A percentile compares a stretch with the other conserved stretches of the same genome.
Evolutionary conservation across 2,113 vertebrate genomes (phyloP).

Genomic region (Acrocephalus arundinaceus): DNA sequence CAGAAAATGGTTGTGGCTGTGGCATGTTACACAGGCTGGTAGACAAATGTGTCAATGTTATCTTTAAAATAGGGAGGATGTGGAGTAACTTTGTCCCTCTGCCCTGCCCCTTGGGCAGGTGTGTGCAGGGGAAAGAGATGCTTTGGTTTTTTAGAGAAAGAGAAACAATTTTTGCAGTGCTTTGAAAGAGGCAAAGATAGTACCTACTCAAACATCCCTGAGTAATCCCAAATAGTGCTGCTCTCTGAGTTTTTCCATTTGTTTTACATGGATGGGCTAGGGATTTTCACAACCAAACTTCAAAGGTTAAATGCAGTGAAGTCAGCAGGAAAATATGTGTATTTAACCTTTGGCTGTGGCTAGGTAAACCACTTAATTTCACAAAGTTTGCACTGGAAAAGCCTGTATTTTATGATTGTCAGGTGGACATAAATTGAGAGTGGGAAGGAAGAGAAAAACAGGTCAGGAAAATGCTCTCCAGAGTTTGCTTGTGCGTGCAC

Average conservation of each 20-base stretch:
- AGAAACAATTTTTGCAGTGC: not conserved
- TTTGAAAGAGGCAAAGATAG: not conserved
- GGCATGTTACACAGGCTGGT: rapidly evolving
- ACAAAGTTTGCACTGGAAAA: conserved; percentile 43
- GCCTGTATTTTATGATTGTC: conserved; percentile 58
- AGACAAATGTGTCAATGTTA: not conserved
- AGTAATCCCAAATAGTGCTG: not conserved
- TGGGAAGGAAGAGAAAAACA: conserved; percentile 7
- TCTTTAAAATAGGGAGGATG: not conserved
- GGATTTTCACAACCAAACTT: conserved; percentile 49
- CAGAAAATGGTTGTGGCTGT: not conserved
- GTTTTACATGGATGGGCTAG: not conserved
- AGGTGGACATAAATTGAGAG: not conserved
- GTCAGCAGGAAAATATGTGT: conserved; percentile 53
- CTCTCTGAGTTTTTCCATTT: not conserved
- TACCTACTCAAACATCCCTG: not conserved
- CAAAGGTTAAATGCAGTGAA: conserved; percentile 38
- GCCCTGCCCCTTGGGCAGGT: not conserved
- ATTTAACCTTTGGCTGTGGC: conserved; percentile 63
- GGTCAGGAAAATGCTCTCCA: conserved; percentile 9
- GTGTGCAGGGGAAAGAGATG: not conserved
- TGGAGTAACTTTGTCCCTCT: not conserved
- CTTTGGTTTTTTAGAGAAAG: not conserved
- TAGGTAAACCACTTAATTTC: conserved; percentile 62
- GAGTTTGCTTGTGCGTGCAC: not conserved